phyloP scores from a whole-genome alignment of 1,140 invertebrate genomes.

The Drusus annulatus region DNA sequence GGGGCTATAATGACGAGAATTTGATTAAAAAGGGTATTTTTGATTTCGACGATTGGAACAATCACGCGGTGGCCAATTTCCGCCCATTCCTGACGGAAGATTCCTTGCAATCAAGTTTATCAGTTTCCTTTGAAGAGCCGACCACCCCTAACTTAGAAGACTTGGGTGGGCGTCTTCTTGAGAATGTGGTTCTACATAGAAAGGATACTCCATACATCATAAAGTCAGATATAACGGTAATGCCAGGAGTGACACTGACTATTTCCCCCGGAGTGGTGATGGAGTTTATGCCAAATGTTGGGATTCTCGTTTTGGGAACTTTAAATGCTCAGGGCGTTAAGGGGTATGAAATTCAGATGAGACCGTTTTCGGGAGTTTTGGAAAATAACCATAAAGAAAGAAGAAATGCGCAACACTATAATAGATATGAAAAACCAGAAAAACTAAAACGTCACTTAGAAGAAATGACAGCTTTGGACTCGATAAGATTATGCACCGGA shows the following conservation, averaged over 20 bases:
- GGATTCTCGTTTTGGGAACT: conserved; percentile 95
- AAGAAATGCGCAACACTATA: conserved; percentile 59
- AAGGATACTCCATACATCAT: conserved; percentile 85
- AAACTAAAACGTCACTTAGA: conserved; percentile 70
- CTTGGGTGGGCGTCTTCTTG: conserved; percentile 87
- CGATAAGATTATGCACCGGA: conserved; percentile 82
- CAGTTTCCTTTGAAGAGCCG: conserved; percentile 75
- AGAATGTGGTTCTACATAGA: conserved; percentile 80
- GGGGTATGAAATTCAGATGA: conserved; percentile 88
- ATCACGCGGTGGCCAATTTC: conserved; percentile 93
- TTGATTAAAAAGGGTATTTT: conserved; percentile 91
- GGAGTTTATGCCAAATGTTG: conserved; percentile 97
- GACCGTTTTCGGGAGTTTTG: conserved; percentile 74
- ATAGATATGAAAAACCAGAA: conserved; percentile 56
- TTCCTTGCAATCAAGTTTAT: conserved; percentile 83
- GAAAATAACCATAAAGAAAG: conserved; percentile 67
- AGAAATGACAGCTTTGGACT: conserved; percentile 71
- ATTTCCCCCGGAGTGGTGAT: conserved; percentile 93
- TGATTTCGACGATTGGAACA: conserved; percentile 99
- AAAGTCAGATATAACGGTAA: conserved; percentile 94
- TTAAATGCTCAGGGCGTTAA: conserved; percentile 87
- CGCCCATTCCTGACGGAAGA: conserved; percentile 88
- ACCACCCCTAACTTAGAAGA: conserved; percentile 76
- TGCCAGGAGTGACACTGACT: conserved; percentile 90
- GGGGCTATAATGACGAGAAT: conserved; percentile 84